A percentile compares a stretch with the other conserved stretches of the same genome.
phyloP scores from a whole-genome alignment of 2,113 vertebrate species.

The Spheniscus mendiculus region DNA sequence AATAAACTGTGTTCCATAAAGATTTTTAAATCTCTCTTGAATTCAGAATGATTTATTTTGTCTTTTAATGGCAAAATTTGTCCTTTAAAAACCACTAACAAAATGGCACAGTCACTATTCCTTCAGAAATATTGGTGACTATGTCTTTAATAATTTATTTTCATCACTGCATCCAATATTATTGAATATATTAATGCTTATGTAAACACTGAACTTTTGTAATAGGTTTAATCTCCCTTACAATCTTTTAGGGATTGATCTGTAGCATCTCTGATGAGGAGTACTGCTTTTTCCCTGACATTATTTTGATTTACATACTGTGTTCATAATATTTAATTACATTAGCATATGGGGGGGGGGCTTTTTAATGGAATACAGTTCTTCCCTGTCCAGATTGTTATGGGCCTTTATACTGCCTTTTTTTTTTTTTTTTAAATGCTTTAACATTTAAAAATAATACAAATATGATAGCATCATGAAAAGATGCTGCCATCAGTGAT shows the following conservation, averaged over 20 bases:
- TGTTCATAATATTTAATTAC: conserved; percentile 61
- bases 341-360: conserved; percentile 27
- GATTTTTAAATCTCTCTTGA: background rate
- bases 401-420: background rate
- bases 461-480: background rate
- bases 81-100: background rate
- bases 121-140: background rate
- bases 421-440: background rate
- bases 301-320: conserved; percentile 60
- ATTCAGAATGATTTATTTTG: background rate
- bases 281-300: background rate
- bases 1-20: background rate
- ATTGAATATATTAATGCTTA: conserved; percentile 14
- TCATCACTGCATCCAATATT: background rate
- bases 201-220: background rate
- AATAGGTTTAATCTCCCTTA: background rate
- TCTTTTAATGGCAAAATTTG: background rate
- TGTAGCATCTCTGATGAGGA: conserved; percentile 4
- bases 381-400: background rate
- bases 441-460: background rate
- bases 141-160: conserved; percentile 14
- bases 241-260: background rate
- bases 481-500: background rate
- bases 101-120: background rate
- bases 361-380: conserved; percentile 16